Base-by-base conservation (phyloP, 2,888 invertebrate species). In the Noctua comes region DNA sequence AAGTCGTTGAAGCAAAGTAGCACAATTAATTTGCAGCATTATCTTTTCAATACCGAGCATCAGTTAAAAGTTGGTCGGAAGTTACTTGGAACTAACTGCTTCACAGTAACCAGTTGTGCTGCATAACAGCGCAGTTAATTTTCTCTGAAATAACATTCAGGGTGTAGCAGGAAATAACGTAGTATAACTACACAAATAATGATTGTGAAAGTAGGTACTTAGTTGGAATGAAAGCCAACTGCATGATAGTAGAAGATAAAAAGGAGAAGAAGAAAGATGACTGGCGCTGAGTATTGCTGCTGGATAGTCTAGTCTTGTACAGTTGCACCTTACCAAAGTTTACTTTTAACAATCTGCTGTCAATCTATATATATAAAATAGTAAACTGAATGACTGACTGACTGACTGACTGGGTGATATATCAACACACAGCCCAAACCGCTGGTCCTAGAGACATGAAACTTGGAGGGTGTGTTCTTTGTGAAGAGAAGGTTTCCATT, bases 41-140 rank as follows among this genome's bases (percentile, higher is more conserved):
- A 88, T 88, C 85, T 85, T 86, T 86, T 88, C 88, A 86, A 88
- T 88, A 85, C 66, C 82, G 74, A 72, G 81, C 40, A 70, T 70
- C 85, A 80, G 88, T 85, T 84, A 78, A 88, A 88, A 88, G 88
- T 88, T 86, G n/a, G 64, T 70, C 73, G 57, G 51, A 76, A 83
- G 59, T 82, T 76, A 78, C 74, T 78, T 69, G 69, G 69, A 48
- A 68, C 84, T 78, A 80, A 82, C 82, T 76, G 80, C 77, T 78
- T 64, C 74, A 73, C 70, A 48, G 74, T 68, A 82, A 75, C 80
- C 54, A 59, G 78, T 76, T 76, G 79, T 77, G 77, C 77, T 57
- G 78, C 85, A 86, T 83, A 88, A 80, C 74, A 65, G 82, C 48
- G 72, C 70, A 77, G 57, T 88, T 78, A 64, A 85, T 86, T 86